These are phyloP conservation scores for Eriocheir sinensis DNA, from an alignment of 1,140 invertebrate genomes.

Conservation along the genomic window DNA sequence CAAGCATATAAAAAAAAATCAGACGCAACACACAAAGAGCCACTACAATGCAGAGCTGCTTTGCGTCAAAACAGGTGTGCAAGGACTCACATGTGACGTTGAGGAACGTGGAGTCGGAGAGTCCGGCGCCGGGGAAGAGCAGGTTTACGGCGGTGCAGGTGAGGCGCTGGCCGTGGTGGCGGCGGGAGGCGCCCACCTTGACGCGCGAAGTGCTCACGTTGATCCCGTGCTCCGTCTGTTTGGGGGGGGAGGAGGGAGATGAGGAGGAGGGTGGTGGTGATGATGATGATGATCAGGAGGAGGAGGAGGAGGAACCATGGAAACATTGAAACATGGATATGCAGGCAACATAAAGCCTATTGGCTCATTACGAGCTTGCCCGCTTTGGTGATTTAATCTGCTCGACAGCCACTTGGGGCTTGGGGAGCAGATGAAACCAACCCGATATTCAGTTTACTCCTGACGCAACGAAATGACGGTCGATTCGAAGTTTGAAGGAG, in stretches of 20 bases:
- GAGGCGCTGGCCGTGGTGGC: not conserved
- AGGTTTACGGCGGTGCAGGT: not conserved
- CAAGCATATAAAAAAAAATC: not conserved
- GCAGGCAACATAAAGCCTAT: too few relatives aligned
- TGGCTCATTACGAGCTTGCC: too few relatives aligned
- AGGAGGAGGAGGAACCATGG: not conserved
- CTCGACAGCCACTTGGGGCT: too few relatives aligned
- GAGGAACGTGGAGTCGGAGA: not conserved
- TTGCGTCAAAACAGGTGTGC: too few relatives aligned
- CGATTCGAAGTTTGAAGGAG: too few relatives aligned
- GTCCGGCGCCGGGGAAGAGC: not conserved
- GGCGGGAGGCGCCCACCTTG: not conserved
- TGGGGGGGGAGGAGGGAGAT: not conserved
- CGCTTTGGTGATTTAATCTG: too few relatives aligned
- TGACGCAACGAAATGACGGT: too few relatives aligned
- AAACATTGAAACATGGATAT: too few relatives aligned
- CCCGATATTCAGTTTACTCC: too few relatives aligned
- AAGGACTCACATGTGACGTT: slow-evolving; percentile 32
- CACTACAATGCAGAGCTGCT: not conserved
- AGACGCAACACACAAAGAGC: not conserved
- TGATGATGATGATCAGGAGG: not conserved
- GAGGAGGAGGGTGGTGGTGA: too few relatives aligned
- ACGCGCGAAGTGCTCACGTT: slow-evolving; percentile 1
- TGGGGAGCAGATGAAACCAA: too few relatives aligned
- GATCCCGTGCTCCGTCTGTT: slow-evolving; percentile 7